phyloP scores from a whole-genome alignment of 2,888 invertebrate genomes.

The Heliconius hortense region DNA sequence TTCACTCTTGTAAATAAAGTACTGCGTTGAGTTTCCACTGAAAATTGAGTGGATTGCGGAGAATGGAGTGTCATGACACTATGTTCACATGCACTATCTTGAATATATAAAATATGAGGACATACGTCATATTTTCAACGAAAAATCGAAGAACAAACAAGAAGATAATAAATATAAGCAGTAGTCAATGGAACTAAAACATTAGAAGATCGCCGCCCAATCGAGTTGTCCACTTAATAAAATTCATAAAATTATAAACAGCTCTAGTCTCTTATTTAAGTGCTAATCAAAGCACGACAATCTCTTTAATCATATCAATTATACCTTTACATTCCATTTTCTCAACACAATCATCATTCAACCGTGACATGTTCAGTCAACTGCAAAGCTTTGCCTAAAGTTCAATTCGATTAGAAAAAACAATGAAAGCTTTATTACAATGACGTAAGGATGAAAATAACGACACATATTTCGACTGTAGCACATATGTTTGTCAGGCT shows the following conservation, averaged over 20 bases:
- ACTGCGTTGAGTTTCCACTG: neutral
- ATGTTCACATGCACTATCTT: neutral
- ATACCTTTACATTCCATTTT: conserved; percentile 34
- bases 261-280: conserved; percentile 8
- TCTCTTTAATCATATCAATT: conserved; percentile 17
- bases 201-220: neutral
- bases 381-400: conserved; percentile 6
- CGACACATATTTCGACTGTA: neutral
- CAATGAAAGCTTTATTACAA: conserved; percentile 19
- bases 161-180: neutral
- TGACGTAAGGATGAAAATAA: conserved; percentile 18
- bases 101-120: no score
- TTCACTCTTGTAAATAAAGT: neutral
- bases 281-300: conserved; percentile 18
- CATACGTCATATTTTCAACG: no score
- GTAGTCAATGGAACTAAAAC: neutral
- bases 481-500: conserved; percentile 26
- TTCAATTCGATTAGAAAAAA: neutral
- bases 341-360: conserved; percentile 35
- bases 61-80: neutral
- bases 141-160: no score
- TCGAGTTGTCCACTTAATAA: neutral
- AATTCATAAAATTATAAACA: conserved; percentile 8
- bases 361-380: conserved; percentile 33
- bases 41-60: neutral